Conservation (phyloP, 2,888 invertebrate species). For the Eristalis arbustorum region DNA sequence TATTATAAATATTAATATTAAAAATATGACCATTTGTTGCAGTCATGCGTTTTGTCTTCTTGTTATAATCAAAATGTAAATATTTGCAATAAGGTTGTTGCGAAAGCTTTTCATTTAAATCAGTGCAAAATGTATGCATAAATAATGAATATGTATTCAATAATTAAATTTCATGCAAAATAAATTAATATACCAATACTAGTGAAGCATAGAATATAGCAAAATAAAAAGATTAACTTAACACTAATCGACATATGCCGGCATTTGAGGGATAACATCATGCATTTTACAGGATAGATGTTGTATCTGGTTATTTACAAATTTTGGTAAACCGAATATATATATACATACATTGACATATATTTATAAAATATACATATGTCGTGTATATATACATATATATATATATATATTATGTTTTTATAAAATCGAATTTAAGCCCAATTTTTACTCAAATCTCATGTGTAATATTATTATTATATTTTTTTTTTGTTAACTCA, state of each 20-base stretch:
- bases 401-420: slow-evolving; percentile 17
- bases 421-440: slow-evolving; percentile 70
- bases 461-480: slow-evolving; percentile 39
- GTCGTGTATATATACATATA: slow-evolving; percentile 1
- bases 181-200: not conserved
- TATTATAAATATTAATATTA: too few relatives aligned
- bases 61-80: not conserved
- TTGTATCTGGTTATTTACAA: slow-evolving; percentile 41
- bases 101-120: slow-evolving; percentile 4
- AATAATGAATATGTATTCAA: too few relatives aligned
- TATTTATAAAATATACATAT: not conserved
- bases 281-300: slow-evolving; percentile 28
- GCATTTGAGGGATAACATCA: slow-evolving; percentile 5
- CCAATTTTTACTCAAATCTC: slow-evolving; percentile 69
- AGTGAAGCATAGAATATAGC: slow-evolving; percentile 18
- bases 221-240: slow-evolving; percentile 9
- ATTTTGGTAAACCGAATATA: slow-evolving; percentile 47
- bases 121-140: not conserved
- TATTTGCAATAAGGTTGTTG: not conserved
- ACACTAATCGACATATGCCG: slow-evolving; percentile 37
- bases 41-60: too few relatives aligned
- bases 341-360: slow-evolving; percentile 12
- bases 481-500: slow-evolving; percentile 40
- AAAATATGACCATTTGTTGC: too few relatives aligned
- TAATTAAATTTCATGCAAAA: slow-evolving; percentile 23